Evolutionary conservation across 2,797 vertebrate species (phyloP), one percentile per base, ranked within the genome.

Genomic region (Apodemus agrarius): DNA sequence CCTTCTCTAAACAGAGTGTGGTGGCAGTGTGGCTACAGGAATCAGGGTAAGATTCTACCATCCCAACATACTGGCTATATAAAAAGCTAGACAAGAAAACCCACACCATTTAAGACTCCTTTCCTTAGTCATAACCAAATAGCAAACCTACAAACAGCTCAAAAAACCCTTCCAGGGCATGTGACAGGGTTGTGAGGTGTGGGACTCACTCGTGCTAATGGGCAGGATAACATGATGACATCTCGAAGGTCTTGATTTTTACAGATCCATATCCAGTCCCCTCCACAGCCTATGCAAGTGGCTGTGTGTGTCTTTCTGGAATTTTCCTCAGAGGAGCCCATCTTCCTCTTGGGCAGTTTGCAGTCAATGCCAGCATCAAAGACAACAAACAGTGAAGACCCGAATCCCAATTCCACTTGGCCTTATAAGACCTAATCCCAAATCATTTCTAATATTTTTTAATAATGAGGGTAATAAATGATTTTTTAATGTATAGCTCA

Each of bases 391-490:
- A 97, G 90, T 85, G 93, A 97, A 98, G 34, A 97, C 82, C 31
- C 43, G 74, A 57, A 94, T 93, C 90, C 92, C 95, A 95, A 84
- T 97, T 96, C 91, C 88, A 95, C 80, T 97, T 94, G 95, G 91
- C 96, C 98, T 98, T 98, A 91, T 93, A 96, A 96, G 96, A 98
- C 97, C 78, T 95, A 24, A 49, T 74, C 59, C 91, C 69, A 96
- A 97, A 97, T 97, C n/a, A 97, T 96, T 98, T 97, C 96, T 92
- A 97, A 92, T 97, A 98, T 97, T 95, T 96, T 95, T 96, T 78
- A 94, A 96, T 97, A 97, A 96, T 63, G 65, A 93, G 79, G 17
- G 90, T 97, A 78, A 96, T 91, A 78, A 96, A 91, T 83, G 91
- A 95, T 88, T 88, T 96, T 90, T 97, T 65, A 92, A 97, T 93